Base-by-base conservation (phyloP, 2,113 vertebrate genomes). In the Trogon surrucura region DNA sequence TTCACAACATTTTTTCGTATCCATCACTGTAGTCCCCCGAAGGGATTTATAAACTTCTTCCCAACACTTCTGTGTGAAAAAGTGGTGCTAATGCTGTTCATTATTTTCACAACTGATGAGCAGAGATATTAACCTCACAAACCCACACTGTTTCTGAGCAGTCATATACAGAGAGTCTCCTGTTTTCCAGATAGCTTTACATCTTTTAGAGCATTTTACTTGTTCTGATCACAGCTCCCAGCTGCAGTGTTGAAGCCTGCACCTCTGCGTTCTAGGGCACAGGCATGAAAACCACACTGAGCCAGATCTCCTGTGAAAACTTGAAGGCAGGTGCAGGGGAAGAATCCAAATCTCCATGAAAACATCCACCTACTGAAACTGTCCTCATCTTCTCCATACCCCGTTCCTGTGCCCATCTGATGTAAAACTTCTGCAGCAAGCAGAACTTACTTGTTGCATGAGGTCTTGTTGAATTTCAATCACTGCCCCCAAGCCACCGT, bases 61-160 rank as follows among this genome's bases (percentile, higher is more conserved):
- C 73, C 56, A 44, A 21, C 11, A 25, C 41, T 29, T 17, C 41
- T 25, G 11, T 41, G 7, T 70, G 44, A 72, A 54, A 81, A 88
- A 82, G 22, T 20, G 4, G 30, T 67, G 30, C 23, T 80, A 14
- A 27, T 73, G 45, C 8, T 3, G 2, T 47, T 74, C 8, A 0
- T 78, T 90, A 81, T 71, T 89, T 91, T 78, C 69, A 44, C 44
- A 89, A 77, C 50, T 71, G 56, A 74, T 44, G 9, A 89, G 9
- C 51, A 36, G 64, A 53, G 70, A 45, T 34, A 25, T 21, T 89
- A 66, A 81, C 34, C 30, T 71, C 50, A 50, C 32, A 44, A 71
- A n/a, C 0, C 0, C 27, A 66, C 16, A 1, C 12, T 1, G 3
- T 61, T 86, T 70, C 41, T 78, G 47, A 51, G 10, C 15, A 11